Base-by-base conservation (phyloP, 2,888 invertebrate genomes). In the Drosophila pseudotakahashii region DNA sequence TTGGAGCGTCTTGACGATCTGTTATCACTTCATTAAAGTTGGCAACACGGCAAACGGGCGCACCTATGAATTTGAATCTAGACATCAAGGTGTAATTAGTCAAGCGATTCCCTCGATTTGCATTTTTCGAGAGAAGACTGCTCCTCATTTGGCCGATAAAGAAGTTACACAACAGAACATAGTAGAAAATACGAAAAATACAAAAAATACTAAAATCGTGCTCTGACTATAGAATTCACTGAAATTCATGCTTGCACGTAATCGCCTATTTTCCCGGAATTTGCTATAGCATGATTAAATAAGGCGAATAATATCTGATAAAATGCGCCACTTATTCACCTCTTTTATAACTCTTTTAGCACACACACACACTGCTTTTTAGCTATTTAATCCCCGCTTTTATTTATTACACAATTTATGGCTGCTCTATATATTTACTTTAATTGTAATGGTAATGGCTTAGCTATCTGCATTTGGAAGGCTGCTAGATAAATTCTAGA, bases 21-120 rank as follows among this genome's bases (percentile, higher is more conserved):
- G 51, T 70, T 71, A 71, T 71, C 71, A 52, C 62, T 69, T 71
- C 62, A 71, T 70, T 71, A 71, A 41, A 45, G 54, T 51, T 42
- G 41, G 42, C 70, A 61, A 52, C 39, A 50, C 32, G 48, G 16
- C 34, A 57, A 63, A 39, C 54, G 55, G 34, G 54, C 47, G 45
- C 61, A 32, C 61, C 61, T 19, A 14, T 32, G 36, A 61, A 16
- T 58, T 62, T 39, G n/a, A 58, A 58, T 58, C 26, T 58, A 41
- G 53, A 53, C 41, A 42, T 41, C 41, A 13, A 23, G n/a, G 41
- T 41, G 59, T 39, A 52, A 59, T 59, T 52, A 59, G 59, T 42
- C 41, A 16, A 5, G 7, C 39, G 19, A 50, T 39, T 58, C 32
- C 16, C 26, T n/a, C 11, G 39, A 51, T 58, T 58, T 58, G 58